Evolutionary conservation across 2,797 vertebrate species (phyloP).

Genomic region (Syngnathus rostellatus): DNA sequence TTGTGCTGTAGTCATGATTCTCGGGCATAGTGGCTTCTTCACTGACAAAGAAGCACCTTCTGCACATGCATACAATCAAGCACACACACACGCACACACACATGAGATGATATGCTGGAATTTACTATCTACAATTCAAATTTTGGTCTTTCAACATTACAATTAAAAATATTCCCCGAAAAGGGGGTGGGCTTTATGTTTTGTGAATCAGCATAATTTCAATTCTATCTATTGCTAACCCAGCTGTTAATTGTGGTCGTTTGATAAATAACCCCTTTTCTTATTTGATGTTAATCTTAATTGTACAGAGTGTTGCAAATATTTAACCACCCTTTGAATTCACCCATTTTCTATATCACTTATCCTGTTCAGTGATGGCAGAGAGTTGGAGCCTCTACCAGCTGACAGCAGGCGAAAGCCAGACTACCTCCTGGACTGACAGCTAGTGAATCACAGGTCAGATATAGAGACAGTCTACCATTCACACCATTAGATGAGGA

Average conservation of each 20-base stretch:
- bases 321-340: neutral
- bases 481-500: too few species aligned
- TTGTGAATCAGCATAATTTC: neutral
- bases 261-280: too few species aligned
- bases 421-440: neutral
- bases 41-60: constrained; percentile 38
- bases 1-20: constrained; percentile 42
- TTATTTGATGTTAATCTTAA: too few species aligned
- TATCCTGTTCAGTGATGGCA: neutral
- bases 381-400: neutral
- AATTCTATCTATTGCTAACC: too few species aligned
- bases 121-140: neutral
- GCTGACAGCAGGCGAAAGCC: neutral
- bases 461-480: too few species aligned
- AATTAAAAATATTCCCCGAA: neutral
- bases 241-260: too few species aligned
- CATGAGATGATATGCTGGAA: neutral
- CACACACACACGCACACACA: neutral
- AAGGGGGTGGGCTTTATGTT: constrained; percentile 18
- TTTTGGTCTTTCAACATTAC: neutral
- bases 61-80: neutral
- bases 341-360: neutral
- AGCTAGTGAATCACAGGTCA: too few species aligned
- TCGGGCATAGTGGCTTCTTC: constrained; percentile 40
- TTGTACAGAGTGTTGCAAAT: neutral